Evolutionary conservation across 1,140 invertebrate genomes (phyloP).

Genomic region (Drosophila nebulosa): DNA sequence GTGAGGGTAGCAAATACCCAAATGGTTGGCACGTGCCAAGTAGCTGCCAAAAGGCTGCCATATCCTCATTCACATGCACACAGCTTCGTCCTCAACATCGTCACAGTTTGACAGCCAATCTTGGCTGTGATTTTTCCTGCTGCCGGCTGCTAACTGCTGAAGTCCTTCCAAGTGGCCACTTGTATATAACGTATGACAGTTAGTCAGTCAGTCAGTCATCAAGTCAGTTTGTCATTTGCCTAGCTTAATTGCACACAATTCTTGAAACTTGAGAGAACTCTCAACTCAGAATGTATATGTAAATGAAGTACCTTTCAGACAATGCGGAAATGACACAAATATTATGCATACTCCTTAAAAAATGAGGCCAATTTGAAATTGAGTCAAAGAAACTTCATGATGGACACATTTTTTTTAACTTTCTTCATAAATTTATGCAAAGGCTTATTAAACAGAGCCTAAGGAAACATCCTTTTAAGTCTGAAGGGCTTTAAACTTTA

Average conservation of each 20-base stretch:
- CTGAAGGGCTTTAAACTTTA: neutral
- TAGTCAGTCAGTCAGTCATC: conserved; percentile 34
- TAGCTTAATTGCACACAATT: conserved; percentile 61
- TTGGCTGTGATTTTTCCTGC: conserved; percentile 47
- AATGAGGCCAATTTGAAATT: conserved; percentile 45
- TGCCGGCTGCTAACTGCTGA: conserved; percentile 1
- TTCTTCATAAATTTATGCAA: neutral
- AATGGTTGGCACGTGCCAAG: conserved; percentile 70
- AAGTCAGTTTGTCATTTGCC: conserved; percentile 15
- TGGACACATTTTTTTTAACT: neutral
- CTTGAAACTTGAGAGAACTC: neutral
- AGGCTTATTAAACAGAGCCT: neutral
- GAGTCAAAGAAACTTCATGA: neutral
- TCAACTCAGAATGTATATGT: conserved; percentile 5
- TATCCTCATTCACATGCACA: conserved; percentile 12
- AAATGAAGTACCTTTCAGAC: neutral
- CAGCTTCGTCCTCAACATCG: conserved; percentile 25
- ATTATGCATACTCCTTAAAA: conserved; percentile 21
- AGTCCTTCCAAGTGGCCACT: conserved; percentile 54
- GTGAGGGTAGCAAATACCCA: conserved; percentile 26
- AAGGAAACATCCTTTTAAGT: neutral
- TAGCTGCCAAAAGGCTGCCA: conserved; percentile 68
- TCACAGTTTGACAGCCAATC: conserved; percentile 65
- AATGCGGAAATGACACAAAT: conserved; percentile 68
- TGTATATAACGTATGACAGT: conserved; percentile 73